Conservation (phyloP, 2,797 vertebrate species). For the Acrossocheilus wenchowensis region DNA sequence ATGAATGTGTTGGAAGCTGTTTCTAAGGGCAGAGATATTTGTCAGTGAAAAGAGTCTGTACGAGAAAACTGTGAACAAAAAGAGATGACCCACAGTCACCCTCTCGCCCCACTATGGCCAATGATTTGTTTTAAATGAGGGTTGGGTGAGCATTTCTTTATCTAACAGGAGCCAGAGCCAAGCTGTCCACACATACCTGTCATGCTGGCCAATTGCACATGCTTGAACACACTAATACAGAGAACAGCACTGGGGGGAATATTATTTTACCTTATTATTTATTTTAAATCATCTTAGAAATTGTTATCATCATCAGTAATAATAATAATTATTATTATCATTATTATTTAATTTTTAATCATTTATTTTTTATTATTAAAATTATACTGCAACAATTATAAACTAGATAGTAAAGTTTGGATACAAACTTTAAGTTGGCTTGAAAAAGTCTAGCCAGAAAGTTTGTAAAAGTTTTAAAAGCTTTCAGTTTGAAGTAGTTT, state of each 20-base stretch:
- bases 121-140: slow-evolving; percentile 52
- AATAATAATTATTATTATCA: neutral
- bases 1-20: slow-evolving; percentile 9
- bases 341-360: neutral
- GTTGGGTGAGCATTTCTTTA: slow-evolving; percentile 28
- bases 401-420: too few species aligned
- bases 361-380: too few species aligned
- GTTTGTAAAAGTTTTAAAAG: too few species aligned
- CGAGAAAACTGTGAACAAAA: slow-evolving; percentile 1
- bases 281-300: neutral
- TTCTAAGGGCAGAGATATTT: slow-evolving; percentile 1
- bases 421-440: too few species aligned
- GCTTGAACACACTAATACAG: slow-evolving; percentile 16
- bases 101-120: neutral
- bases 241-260: neutral
- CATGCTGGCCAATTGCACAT: slow-evolving; percentile 45
- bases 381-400: neutral
- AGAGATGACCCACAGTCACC: slow-evolving; percentile 7
- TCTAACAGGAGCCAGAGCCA: slow-evolving; percentile 33
- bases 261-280: neutral
- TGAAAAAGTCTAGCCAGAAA: too few species aligned
- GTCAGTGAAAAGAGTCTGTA: neutral
- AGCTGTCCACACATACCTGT: slow-evolving; percentile 31
- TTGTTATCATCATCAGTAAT: neutral
- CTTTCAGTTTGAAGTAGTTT: too few species aligned